Evolutionary conservation across 2,797 vertebrate species (phyloP), one percentile per base, ranked within the genome.

Genomic region (Karalla daura): DNA sequence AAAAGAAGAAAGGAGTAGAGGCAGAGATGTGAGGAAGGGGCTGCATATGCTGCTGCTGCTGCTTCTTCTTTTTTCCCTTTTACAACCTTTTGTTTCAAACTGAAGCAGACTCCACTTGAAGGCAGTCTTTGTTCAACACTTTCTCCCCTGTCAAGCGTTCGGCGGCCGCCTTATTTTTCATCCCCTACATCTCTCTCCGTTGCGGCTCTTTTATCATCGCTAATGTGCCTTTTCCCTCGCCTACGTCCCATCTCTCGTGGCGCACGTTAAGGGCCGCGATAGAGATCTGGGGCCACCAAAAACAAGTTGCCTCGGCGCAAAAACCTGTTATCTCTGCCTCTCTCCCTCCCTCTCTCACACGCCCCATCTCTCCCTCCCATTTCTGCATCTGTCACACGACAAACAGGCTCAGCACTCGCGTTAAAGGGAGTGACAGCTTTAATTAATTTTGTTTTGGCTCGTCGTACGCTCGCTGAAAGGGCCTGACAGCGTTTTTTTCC

Each of bases 351-450:
- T 44, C 37, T 14, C n/a, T n/a, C n/a, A n/a, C n/a, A n/a, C n/a
- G n/a, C n/a, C n/a, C n/a, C n/a, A n/a, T n/a, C n/a, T 53, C 33
- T 27, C n/a, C 33, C 44, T 10, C 14, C 54, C 12, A 47, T 18
- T 40, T 43, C 39, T 53, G 21, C 68, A 46, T 58, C 52, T 37
- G 47, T 62, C 56, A 35, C 43, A 54, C 55, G 32, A 59, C 33
- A 3, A 70, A 65, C 67, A 80, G 52, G 68, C 63, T 70, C 75
- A 56, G 63, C 61, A 53, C 50, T 62, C 76, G 36, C 73, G 60
- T 75, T 85, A 76, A 61, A 76, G 36, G 50, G 40, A 70, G 73
- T 74, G 81, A 77, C 75, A 78, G 64, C 30, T 60, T 51, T 63
- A 67, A 78, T 81, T 65, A 67, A 79, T 40, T 63, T 60, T 53